These are phyloP conservation scores for Crioceris asparagi DNA, from an alignment of 2,888 invertebrate species.

Conservation along the genomic window DNA sequence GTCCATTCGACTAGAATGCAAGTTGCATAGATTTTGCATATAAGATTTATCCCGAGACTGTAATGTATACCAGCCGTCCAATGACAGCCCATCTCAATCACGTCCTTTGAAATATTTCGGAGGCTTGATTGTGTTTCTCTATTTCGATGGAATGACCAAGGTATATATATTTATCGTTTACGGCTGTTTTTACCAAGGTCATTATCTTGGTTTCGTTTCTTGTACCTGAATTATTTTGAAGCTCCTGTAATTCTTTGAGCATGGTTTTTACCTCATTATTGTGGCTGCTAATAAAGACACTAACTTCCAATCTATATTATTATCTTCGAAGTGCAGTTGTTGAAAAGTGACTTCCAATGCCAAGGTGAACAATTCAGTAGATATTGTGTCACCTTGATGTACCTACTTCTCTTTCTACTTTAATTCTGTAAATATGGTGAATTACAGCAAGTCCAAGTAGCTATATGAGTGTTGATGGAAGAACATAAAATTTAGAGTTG, in stretches of 20 bases:
- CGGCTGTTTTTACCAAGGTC: neutral
- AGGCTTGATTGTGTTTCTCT: slow-evolving; percentile 3
- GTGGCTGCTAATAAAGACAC: neutral
- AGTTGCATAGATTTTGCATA: neutral
- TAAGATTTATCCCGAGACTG: slow-evolving; percentile 4
- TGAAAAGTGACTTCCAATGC: neutral
- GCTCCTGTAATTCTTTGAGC: neutral
- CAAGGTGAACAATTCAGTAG: neutral
- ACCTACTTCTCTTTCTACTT: neutral
- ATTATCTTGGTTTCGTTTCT: neutral
- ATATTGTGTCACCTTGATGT: neutral
- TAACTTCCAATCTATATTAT: neutral
- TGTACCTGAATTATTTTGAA: neutral
- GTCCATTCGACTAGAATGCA: no score
- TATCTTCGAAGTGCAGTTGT: neutral
- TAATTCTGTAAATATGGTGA: neutral
- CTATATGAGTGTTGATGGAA: no score
- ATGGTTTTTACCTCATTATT: neutral
- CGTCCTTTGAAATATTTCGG: slow-evolving; percentile 3
- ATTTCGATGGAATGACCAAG: slow-evolving; percentile 5
- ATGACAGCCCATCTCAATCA: slow-evolving; percentile 4
- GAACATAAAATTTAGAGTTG: no score
- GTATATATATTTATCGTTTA: neutral
- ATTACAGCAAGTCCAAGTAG: no score
- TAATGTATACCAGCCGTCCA: slow-evolving; percentile 5